Base-by-base conservation (phyloP, 2,888 invertebrate species). In the Watsonalla binaria region DNA sequence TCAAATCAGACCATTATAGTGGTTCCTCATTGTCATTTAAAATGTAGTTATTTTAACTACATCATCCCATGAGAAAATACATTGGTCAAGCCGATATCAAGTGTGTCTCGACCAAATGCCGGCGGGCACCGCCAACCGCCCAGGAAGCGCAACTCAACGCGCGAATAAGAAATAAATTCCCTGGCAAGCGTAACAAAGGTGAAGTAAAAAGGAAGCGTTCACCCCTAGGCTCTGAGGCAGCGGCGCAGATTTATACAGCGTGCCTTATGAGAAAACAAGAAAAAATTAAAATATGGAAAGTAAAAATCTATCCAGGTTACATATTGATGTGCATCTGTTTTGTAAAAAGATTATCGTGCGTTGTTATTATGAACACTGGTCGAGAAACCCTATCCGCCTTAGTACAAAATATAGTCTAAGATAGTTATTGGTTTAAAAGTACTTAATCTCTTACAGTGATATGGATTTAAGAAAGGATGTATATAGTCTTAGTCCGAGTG, bases 131-230 rank as follows among this genome's bases (percentile, higher is more conserved):
- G 72, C 80, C 81, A 84, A 80, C 89, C 88, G 87, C 89, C 88
- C 90, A 90, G 90, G 89, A 90, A 90, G 90, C 85, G 78, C 79
- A 76, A 82, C 82, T 90, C 89, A 89, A 79, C 89, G 80, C 82
- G 85, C 84, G 84, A 89, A 87, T 86, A 86, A 86, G 86, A 89
- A 88, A 90, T 87, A 88, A 89, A 88, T 86, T 85, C 82, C 73
- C 74, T 81, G 85, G 85, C 88, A 85, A 89, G 87, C 90, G 89
- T 90, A 90, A 90, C 90, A 89, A 90, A 90, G 87, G 85, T 86
- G 82, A 87, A 85, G 84, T 85, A 83, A 87, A 86, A 89, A 87
- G 88, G 83, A 87, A 85, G 83, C 82, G 78, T 74, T 71, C 67
- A 67, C 60, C 82, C 78, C 67, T 67, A 73, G 86, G 87, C 84